Evolutionary conservation across 2,797 vertebrate species (phyloP).

Genomic region (Agapornis canus): DNA sequence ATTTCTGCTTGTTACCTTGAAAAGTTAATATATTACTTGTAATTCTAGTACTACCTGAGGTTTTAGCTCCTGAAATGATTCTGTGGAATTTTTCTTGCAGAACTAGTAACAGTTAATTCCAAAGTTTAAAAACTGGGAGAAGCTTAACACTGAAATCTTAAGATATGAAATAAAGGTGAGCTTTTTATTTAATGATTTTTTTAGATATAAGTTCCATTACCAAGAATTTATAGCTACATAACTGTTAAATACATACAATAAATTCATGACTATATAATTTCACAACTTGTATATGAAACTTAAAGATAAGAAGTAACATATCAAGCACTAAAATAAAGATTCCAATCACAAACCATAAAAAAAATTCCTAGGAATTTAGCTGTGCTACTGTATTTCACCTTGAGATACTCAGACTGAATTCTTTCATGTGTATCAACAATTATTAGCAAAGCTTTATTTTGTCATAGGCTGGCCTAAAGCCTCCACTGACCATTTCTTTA

Average conservation of each 20-base stretch:
- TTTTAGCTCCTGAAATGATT: background rate
- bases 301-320: background rate
- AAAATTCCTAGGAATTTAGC: background rate
- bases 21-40: constrained; percentile 33
- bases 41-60: background rate
- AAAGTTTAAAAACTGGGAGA: background rate
- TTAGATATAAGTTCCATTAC: background rate
- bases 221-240: background rate
- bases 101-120: background rate
- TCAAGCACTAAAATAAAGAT: background rate
- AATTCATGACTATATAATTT: background rate
- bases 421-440: background rate
- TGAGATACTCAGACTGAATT: background rate
- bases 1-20: constrained; percentile 90
- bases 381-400: background rate
- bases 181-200: background rate
- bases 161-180: background rate
- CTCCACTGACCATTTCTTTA: background rate
- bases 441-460: background rate
- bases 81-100: background rate
- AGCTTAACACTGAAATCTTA: background rate
- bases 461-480: background rate
- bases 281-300: background rate
- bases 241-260: background rate
- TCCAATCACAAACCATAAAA: background rate